These are phyloP conservation scores for Callorhinus ursinus DNA, from an alignment of 2,113 vertebrate genomes.

Conservation along the genomic window DNA sequence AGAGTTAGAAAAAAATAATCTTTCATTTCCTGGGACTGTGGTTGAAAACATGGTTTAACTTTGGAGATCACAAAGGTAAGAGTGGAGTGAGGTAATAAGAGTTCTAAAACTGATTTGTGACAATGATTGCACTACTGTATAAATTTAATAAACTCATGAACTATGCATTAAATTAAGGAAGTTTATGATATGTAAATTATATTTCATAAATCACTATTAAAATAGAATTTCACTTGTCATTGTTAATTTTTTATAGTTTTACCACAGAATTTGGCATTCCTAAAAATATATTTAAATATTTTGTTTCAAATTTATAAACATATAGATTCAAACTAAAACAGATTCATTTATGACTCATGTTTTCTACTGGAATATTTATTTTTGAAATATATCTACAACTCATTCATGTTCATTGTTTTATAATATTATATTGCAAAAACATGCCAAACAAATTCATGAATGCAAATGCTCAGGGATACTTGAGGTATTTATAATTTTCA, in stretches of 20 bases:
- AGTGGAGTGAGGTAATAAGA: background rate
- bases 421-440: background rate
- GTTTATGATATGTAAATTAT: background rate
- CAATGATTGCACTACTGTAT: background rate
- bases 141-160: background rate
- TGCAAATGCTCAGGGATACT: background rate
- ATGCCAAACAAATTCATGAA: background rate
- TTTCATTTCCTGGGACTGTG: background rate
- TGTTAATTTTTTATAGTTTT: background rate
- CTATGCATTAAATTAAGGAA: background rate
- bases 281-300: background rate
- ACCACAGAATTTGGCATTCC: background rate
- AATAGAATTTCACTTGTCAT: background rate
- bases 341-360: background rate
- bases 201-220: background rate
- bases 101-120: background rate
- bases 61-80: background rate
- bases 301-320: background rate
- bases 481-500: background rate
- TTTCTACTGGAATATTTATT: background rate
- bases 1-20: background rate
- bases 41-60: background rate
- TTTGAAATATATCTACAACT: background rate
- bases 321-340: background rate
- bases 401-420: background rate